Evolutionary conservation across 1,140 invertebrate genomes (phyloP).

Genomic region (Kradibia gibbosae): DNA sequence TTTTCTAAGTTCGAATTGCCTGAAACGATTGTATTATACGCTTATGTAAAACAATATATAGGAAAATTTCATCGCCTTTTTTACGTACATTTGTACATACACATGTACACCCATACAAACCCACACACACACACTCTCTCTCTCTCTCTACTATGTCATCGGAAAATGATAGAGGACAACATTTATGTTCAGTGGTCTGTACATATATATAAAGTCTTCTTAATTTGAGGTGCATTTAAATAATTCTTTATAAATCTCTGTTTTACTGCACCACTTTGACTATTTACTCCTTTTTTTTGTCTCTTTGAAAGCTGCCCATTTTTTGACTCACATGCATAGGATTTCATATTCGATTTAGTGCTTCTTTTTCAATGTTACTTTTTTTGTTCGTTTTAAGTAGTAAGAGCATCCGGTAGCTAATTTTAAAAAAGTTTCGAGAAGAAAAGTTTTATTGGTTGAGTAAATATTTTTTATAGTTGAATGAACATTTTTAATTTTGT

Average conservation of each 20-base stretch:
- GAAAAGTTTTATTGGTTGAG: conserved; percentile 28
- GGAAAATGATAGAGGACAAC: too few relatives aligned
- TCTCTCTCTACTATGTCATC: neutral
- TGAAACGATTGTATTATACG: neutral
- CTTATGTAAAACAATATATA: neutral
- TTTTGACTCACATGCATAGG: conserved; percentile 13
- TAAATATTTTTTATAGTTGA: conserved; percentile 24
- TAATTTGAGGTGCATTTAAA: neutral
- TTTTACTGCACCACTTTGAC: too few relatives aligned
- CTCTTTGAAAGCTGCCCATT: too few relatives aligned
- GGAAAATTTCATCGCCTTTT: neutral
- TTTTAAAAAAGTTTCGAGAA: conserved; percentile 37
- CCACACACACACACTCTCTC: neutral
- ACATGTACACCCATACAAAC: neutral
- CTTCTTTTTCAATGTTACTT: conserved; percentile 12
- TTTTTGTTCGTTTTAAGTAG: neutral
- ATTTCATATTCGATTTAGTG: conserved; percentile 22
- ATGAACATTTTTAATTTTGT: neutral
- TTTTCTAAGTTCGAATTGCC: conserved; percentile 52
- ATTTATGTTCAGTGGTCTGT: too few relatives aligned
- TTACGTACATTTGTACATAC: neutral
- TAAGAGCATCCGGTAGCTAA: neutral
- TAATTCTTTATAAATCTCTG: too few relatives aligned
- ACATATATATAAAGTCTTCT: neutral
- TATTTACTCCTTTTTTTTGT: conserved; percentile 32